These are phyloP conservation scores for Nannoperca obscura DNA, from an alignment of 2,797 vertebrate species.

Conservation along the genomic window DNA sequence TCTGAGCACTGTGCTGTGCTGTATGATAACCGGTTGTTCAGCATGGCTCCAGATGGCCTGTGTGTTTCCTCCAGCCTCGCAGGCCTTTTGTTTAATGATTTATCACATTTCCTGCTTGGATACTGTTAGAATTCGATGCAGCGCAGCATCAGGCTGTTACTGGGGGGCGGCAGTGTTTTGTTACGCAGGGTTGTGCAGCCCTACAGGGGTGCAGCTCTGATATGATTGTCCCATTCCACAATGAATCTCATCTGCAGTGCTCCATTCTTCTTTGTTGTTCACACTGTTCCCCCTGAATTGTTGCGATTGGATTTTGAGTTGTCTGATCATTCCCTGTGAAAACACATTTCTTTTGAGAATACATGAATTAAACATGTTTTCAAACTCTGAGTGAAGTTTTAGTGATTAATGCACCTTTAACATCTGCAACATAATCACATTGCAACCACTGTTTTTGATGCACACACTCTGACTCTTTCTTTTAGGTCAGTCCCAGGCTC, in stretches of 20 bases:
- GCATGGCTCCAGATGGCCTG: conserved; percentile 56
- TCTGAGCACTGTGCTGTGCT: conserved; percentile 25
- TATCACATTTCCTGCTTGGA: conserved; percentile 73
- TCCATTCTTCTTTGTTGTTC: conserved; percentile 20
- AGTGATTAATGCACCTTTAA: conserved; percentile 18
- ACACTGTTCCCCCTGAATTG: conserved; percentile 12
- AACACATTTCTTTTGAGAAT: conserved; percentile 32
- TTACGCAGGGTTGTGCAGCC: conserved; percentile 35
- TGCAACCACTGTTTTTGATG: neutral
- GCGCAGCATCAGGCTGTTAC: conserved; percentile 27
- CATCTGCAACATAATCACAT: conserved; percentile 3
- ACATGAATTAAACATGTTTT: conserved; percentile 36
- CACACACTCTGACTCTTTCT: conserved; percentile 19
- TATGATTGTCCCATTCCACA: conserved; percentile 30
- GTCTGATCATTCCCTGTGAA: conserved; percentile 23
- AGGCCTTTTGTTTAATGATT: conserved; percentile 66
- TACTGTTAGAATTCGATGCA: conserved; percentile 54
- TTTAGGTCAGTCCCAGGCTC: conserved; percentile 75
- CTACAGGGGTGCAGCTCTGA: conserved; percentile 44
- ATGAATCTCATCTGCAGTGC: conserved; percentile 34
- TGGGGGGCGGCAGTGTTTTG: conserved; percentile 31
- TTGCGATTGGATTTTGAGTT: conserved; percentile 25
- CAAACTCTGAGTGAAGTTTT: conserved; percentile 17
- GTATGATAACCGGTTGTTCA: conserved; percentile 60
- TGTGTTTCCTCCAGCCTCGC: conserved; percentile 53